Conservation (phyloP, 2,797 vertebrate species). For the Coregonus ussuriensis region DNA sequence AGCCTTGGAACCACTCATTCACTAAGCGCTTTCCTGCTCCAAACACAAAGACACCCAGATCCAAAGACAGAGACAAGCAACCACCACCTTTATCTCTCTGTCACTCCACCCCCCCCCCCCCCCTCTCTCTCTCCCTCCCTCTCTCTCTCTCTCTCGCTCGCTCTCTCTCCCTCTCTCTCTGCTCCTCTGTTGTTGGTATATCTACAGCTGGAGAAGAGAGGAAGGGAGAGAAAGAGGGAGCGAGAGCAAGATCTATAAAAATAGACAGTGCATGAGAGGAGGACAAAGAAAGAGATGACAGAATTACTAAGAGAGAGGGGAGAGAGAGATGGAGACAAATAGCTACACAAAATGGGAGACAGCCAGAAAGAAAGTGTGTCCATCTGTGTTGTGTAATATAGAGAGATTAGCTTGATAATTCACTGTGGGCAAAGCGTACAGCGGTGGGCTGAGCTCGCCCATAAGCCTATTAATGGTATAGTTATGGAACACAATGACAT, state of each 20-base stretch:
- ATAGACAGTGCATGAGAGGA: constrained; percentile 42
- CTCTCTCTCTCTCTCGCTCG: not conserved
- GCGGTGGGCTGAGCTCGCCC: not conserved
- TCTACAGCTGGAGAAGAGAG: constrained; percentile 15
- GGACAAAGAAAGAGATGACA: constrained; percentile 25
- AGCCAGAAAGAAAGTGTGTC: constrained; percentile 34
- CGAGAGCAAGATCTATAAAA: constrained; percentile 48
- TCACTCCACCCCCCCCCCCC: not conserved
- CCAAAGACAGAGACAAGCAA: too few species aligned
- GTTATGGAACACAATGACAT: constrained; percentile 63
- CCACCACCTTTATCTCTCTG: not conserved
- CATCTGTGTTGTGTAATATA: constrained; percentile 23
- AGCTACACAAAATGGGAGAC: constrained; percentile 11
- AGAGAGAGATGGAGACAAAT: constrained; percentile 28
- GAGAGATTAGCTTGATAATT: constrained; percentile 24
- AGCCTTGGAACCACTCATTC: not conserved
- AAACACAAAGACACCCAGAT: not conserved
- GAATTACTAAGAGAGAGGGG: not conserved
- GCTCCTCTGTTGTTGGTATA: not conserved
- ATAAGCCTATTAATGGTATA: constrained; percentile 63
- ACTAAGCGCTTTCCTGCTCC: not conserved
- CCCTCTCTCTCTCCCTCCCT: too few species aligned
- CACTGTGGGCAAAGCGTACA: constrained; percentile 13
- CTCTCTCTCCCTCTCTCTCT: not conserved
- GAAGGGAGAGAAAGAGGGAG: constrained; percentile 1